A percentile compares a stretch with the other conserved stretches of the same genome.
phyloP scores from a whole-genome alignment of 2,797 vertebrate species.

The Geotrypetes seraphini region DNA sequence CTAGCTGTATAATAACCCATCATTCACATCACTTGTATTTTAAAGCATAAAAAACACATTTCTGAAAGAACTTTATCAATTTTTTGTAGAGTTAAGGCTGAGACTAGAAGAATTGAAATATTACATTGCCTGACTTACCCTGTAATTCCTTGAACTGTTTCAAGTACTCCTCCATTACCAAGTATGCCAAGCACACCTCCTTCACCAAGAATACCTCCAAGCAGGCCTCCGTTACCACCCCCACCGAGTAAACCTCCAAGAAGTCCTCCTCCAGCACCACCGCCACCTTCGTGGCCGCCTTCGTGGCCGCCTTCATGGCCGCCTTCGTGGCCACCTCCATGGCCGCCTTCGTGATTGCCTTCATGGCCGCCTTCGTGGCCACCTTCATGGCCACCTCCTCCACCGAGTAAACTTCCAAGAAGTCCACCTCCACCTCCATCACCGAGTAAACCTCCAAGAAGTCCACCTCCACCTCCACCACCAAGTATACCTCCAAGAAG shows the following conservation, averaged over 20 bases:
- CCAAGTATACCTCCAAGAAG: not conserved
- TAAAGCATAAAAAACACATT: no score
- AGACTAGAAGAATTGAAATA: no score
- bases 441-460: conserved; percentile 30
- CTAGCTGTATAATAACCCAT: no score
- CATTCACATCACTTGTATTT: no score
- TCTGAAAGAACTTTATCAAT: no score
- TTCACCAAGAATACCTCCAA: conserved; percentile 36
- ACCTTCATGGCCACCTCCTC: not conserved
- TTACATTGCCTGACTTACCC: conserved; percentile 10
- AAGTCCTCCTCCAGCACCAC: conserved; percentile 14
- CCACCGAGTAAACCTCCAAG: conserved; percentile 19
- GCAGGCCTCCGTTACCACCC: conserved; percentile 25
- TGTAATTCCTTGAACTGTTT: conserved; percentile 39
- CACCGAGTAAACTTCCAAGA: conserved; percentile 8
- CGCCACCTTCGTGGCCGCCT: conserved; percentile 23
- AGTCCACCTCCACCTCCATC: conserved; percentile 18
- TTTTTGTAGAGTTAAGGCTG: no score
- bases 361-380: conserved; percentile 14
- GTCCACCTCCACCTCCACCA: conserved; percentile 18
- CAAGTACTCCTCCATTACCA: conserved; percentile 31
- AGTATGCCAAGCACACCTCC: conserved; percentile 18
- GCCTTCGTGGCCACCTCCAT: not conserved
- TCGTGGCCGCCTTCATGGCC: conserved; percentile 4
- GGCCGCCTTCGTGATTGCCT: no score